Percentiles rank a stretch among this genome's conserved stretches.
Conservation (phyloP, 2,113 vertebrate genomes). For the Oxyura jamaicensis region DNA sequence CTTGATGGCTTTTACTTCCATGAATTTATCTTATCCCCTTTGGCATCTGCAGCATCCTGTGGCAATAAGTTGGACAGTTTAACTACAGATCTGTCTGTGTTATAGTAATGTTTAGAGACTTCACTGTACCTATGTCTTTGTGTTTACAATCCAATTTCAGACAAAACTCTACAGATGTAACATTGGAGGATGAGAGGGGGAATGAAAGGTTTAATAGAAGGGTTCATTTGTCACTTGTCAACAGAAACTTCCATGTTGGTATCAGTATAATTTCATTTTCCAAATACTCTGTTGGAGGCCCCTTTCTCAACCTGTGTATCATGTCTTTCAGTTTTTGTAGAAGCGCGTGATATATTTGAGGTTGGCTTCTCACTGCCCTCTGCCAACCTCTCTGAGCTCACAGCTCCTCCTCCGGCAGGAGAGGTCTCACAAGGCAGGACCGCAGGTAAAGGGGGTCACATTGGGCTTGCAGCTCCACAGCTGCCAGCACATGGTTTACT, state of each 20-base stretch:
- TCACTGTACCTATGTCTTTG: background rate
- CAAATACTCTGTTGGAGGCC: background rate
- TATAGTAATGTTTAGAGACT: background rate
- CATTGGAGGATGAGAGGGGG: background rate
- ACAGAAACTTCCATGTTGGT: background rate
- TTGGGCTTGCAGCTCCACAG: background rate
- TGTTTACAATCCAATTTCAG: background rate
- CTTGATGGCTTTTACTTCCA: background rate
- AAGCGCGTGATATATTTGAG: background rate
- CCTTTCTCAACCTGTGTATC: conserved; percentile 25
- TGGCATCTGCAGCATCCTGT: background rate
- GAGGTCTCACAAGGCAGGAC: conserved; percentile 10
- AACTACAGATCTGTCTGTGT: background rate
- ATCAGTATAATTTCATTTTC: background rate
- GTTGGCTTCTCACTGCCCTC: conserved; percentile 41
- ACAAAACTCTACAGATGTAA: background rate
- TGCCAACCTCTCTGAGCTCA: conserved; percentile 29
- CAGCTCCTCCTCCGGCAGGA: conserved; percentile 29
- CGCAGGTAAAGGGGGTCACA: background rate
- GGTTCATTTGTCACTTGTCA: background rate
- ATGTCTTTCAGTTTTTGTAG: conserved; percentile 49
- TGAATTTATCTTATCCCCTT: background rate
- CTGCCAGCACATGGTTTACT: background rate
- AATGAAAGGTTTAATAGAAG: background rate
- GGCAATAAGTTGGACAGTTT: background rate